Evolutionary conservation across 2,888 invertebrate genomes (phyloP).

Genomic region (Coenonympha arcania): DNA sequence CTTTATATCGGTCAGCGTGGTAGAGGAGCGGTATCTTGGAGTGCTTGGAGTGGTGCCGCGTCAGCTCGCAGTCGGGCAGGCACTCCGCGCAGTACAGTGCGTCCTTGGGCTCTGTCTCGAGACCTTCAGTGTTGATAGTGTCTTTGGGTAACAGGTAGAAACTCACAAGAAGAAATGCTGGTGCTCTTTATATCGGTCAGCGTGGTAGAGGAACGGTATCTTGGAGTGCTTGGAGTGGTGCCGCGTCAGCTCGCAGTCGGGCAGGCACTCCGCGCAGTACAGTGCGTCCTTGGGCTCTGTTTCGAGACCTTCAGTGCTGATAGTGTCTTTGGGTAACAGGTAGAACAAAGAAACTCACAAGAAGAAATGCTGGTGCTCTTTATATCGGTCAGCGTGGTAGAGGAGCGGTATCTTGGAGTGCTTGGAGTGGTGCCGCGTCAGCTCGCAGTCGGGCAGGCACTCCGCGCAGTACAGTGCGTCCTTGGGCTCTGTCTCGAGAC

Average conservation of each 20-base stretch:
- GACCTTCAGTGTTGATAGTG: conserved; percentile 39
- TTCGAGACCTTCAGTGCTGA: conserved; percentile 50
- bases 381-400: conserved; percentile 9
- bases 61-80: conserved; percentile 71
- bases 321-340: conserved; percentile 40
- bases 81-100: conserved; percentile 74
- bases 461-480: conserved; percentile 73
- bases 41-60: conserved; percentile 45
- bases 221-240: conserved; percentile 46
- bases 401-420: conserved; percentile 33
- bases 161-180: conserved; percentile 22
- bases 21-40: conserved; percentile 31
- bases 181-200: conserved; percentile 21
- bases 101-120: conserved; percentile 68
- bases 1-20: conserved; percentile 16
- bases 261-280: conserved; percentile 72
- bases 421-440: conserved; percentile 48
- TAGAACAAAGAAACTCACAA: conserved; percentile 37
- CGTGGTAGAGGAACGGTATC: conserved; percentile 19
- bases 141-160: conserved; percentile 43
- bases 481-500: conserved; percentile 65
- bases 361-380: conserved; percentile 15
- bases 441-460: conserved; percentile 75
- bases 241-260: conserved; percentile 68
- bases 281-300: conserved; percentile 71